Conservation (phyloP, 2,113 vertebrate genomes). For the Gymnorhina tibicen region DNA sequence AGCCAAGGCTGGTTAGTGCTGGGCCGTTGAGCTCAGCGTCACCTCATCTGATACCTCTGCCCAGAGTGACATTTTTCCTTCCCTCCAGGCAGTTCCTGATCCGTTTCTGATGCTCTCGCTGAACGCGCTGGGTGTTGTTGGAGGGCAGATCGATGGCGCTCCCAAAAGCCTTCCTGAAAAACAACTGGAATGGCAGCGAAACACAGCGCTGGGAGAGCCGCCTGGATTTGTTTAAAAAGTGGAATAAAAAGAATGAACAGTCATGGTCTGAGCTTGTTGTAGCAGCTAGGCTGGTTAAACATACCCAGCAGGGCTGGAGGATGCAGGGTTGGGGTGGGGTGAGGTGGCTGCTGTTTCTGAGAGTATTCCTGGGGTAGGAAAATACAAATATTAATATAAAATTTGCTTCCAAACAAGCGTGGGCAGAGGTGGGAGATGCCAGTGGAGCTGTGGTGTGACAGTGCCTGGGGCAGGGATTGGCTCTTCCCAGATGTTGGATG, state of each 20-base stretch:
- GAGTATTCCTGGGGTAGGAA: background rate
- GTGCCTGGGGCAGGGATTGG: background rate
- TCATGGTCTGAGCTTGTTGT: background rate
- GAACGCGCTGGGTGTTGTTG: rapidly evolving
- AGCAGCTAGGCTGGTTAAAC: background rate
- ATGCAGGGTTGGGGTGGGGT: background rate
- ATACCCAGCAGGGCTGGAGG: rapidly evolving
- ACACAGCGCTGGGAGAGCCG: rapidly evolving
- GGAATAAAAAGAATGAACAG: background rate
- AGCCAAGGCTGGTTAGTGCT: background rate
- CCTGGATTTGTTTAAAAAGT: background rate
- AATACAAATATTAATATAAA: background rate
- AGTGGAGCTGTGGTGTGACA: rapidly evolving
- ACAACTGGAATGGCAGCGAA: background rate
- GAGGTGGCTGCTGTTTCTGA: background rate
- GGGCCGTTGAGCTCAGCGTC: background rate
- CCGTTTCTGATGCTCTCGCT: background rate
- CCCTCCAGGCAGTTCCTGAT: slow-evolving; percentile 2
- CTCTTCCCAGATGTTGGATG: background rate
- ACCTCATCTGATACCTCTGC: background rate
- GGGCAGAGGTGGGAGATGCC: background rate
- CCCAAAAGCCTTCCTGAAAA: background rate
- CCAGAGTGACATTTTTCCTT: background rate
- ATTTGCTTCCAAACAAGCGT: rapidly evolving
- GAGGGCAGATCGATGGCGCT: background rate